phyloP scores from a whole-genome alignment of 2,888 invertebrate species.

The Acleris holmiana region DNA sequence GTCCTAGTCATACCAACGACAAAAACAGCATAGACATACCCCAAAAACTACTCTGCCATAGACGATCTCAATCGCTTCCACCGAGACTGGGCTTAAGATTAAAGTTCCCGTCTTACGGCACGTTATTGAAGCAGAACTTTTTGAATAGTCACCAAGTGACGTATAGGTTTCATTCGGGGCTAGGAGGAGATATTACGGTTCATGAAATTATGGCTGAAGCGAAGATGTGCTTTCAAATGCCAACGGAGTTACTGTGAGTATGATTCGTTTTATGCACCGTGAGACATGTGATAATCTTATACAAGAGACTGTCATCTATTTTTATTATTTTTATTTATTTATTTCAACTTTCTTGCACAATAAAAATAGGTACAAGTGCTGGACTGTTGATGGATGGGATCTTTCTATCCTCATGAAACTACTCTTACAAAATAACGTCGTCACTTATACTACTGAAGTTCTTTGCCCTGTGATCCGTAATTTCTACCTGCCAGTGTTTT shows the following conservation, averaged over 20 bases:
- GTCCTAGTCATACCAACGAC: constrained; percentile 86
- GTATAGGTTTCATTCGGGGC: constrained; percentile 95
- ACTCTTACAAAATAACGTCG: no score
- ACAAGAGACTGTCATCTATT: no score
- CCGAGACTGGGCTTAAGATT: constrained; percentile 92
- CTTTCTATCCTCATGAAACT: no score
- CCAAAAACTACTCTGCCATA: constrained; percentile 68
- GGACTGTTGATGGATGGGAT: no score
- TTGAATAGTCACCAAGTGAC: constrained; percentile 90
- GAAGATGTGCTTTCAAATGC: constrained; percentile 92
- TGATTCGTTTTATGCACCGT: not conserved
- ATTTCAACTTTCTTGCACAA: no score
- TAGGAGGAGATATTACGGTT: constrained; percentile 96
- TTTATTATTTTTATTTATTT: no score
- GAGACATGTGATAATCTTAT: no score
- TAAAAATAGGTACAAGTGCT: no score
- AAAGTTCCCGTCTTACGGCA: constrained; percentile 92
- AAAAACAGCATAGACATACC: constrained; percentile 69
- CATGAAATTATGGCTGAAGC: constrained; percentile 97
- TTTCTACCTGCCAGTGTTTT: not conserved
- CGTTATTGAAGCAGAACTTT: constrained; percentile 88
- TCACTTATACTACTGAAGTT: no score
- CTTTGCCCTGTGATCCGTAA: no score
- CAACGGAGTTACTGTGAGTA: constrained; percentile 94
- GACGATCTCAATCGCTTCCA: constrained; percentile 93